A percentile compares a stretch with the other conserved stretches of the same genome.
phyloP scores from a whole-genome alignment of 2,113 vertebrate genomes.

The Parus major region DNA sequence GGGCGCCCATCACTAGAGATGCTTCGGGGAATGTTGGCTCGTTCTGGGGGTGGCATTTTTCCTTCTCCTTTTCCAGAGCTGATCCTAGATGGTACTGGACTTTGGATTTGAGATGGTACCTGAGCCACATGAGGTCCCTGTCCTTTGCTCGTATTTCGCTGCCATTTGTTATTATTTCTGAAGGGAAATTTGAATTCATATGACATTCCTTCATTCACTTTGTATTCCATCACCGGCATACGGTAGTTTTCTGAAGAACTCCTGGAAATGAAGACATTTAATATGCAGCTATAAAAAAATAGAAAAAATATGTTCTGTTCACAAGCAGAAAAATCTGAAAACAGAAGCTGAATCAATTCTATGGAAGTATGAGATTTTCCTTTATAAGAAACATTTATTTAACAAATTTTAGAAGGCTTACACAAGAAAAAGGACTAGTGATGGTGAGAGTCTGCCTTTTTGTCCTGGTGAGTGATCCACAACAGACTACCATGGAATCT shows the following conservation, averaged over 20 bases:
- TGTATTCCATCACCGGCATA: constrained; percentile 95
- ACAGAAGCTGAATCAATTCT: not conserved
- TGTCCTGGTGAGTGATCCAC: not conserved
- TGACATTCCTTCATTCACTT: constrained; percentile 89
- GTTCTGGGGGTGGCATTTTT: constrained; percentile 82
- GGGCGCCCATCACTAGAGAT: constrained; percentile 93
- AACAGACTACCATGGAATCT: not conserved
- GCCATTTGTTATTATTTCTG: constrained; percentile 92
- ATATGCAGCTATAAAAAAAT: not conserved
- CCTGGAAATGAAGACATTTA: constrained; percentile 65
- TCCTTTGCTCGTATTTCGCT: constrained; percentile 83
- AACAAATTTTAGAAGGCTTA: not conserved
- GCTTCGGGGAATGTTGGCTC: constrained; percentile 89
- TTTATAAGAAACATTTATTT: not conserved
- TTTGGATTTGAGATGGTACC: constrained; percentile 84
- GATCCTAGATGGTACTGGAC: constrained; percentile 73
- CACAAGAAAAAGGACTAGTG: not conserved
- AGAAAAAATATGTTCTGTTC: not conserved
- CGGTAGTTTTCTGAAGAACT: constrained; percentile 94
- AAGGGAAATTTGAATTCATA: constrained; percentile 96
- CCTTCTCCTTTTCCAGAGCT: constrained; percentile 78
- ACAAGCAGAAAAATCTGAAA: not conserved
- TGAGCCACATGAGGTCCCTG: constrained; percentile 85
- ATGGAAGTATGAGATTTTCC: not conserved
- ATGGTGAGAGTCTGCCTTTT: not conserved